These are phyloP conservation scores for Trissolcus basalis DNA, from an alignment of 1,140 invertebrate genomes.

Conservation along the genomic window DNA sequence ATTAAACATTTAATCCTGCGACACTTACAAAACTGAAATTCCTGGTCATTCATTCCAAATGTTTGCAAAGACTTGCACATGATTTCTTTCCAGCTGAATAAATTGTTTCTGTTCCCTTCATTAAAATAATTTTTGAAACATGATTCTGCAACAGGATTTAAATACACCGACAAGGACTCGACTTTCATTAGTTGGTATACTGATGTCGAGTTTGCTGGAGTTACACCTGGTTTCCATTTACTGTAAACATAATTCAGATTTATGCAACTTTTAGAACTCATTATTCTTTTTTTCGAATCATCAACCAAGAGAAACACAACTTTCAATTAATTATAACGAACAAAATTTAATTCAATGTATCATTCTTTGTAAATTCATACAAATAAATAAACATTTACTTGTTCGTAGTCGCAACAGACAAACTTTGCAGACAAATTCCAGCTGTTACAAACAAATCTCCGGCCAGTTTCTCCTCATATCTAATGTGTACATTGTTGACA, in stretches of 20 bases:
- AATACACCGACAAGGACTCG: slow-evolving; percentile 86
- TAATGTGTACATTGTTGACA: slow-evolving; percentile 87
- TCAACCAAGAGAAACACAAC: too few species aligned
- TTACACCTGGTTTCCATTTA: slow-evolving; percentile 87
- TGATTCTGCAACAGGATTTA: slow-evolving; percentile 81
- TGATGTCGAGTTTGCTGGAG: slow-evolving; percentile 79
- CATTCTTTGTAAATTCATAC: too few species aligned
- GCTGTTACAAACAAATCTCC: slow-evolving; percentile 82
- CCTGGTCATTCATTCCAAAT: slow-evolving; percentile 84
- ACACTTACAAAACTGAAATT: slow-evolving; percentile 85
- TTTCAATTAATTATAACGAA: too few species aligned
- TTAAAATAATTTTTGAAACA: slow-evolving; percentile 72
- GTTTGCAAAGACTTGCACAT: slow-evolving; percentile 85
- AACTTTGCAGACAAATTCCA: slow-evolving; percentile 86
- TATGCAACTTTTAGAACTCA: not conserved
- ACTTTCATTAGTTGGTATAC: slow-evolving; percentile 87
- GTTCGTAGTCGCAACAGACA: slow-evolving; percentile 88
- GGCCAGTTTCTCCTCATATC: slow-evolving; percentile 87
- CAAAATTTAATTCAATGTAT: too few species aligned
- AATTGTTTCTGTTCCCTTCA: slow-evolving; percentile 78
- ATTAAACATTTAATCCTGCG: not conserved
- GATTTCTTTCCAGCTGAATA: slow-evolving; percentile 81
- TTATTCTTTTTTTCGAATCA: not conserved
- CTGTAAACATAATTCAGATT: slow-evolving; percentile 64
- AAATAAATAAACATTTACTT: slow-evolving; percentile 79